These are phyloP conservation scores for Anthoptus insignis DNA, from an alignment of 2,888 invertebrate species.

Conservation along the genomic window DNA sequence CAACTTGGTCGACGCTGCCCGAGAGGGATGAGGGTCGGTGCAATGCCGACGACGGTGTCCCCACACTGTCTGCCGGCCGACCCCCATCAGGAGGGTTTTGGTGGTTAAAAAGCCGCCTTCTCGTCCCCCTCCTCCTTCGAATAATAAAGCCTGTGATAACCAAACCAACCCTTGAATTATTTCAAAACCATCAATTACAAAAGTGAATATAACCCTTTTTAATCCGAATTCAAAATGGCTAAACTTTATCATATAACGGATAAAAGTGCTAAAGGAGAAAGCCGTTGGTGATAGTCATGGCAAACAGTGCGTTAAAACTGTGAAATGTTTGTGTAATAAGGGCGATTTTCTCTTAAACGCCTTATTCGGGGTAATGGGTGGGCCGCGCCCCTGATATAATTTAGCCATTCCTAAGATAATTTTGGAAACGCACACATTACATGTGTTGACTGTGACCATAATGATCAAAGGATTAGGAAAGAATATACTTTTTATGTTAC, in stretches of 20 bases:
- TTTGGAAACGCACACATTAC: constrained; percentile 38
- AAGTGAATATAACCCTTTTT: constrained; percentile 23
- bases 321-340: constrained; percentile 33
- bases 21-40: no score
- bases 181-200: constrained; percentile 10
- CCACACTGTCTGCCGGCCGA: no score
- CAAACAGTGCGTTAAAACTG: constrained; percentile 28
- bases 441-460: constrained; percentile 21
- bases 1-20: no score
- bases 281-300: constrained; percentile 5
- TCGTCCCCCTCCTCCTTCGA: no score
- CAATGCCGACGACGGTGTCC: no score
- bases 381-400: constrained; percentile 38
- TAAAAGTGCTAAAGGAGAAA: constrained; percentile 17
- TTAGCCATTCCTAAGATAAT: constrained; percentile 47
- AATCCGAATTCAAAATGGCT: constrained; percentile 24
- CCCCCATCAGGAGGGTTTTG: no score
- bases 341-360: constrained; percentile 19
- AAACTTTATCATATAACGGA: constrained; percentile 25
- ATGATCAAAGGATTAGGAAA: background rate
- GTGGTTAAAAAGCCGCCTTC: no score
- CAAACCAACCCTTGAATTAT: constrained; percentile 4
- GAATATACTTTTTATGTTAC: background rate
- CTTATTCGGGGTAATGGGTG: constrained; percentile 34
- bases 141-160: no score